Evolutionary conservation across 2,113 vertebrate genomes (phyloP).

Genomic region (Phodopus roborovskii): DNA sequence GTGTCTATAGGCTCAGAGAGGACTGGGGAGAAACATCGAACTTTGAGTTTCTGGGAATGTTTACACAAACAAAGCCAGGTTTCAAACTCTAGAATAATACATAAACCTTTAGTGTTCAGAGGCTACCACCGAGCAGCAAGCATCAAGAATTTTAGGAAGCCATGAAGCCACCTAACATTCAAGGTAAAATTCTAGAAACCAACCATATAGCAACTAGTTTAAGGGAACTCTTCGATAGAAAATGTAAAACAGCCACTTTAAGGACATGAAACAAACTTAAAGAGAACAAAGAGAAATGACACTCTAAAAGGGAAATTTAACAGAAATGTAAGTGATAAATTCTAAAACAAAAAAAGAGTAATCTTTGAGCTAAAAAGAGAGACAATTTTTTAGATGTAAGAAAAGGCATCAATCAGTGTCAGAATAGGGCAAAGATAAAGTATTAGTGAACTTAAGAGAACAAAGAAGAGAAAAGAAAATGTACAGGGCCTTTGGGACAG

Average conservation of each 20-base stretch:
- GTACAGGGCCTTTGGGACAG: neutral
- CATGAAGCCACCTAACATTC: neutral
- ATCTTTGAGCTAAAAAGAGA: neutral
- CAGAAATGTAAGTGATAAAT: neutral
- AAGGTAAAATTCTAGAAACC: neutral
- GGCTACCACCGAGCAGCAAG: neutral
- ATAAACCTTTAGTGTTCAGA: neutral
- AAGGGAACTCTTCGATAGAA: neutral
- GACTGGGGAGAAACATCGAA: neutral
- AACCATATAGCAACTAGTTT: neutral
- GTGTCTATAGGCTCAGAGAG: neutral
- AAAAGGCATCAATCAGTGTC: neutral
- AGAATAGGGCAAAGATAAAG: neutral
- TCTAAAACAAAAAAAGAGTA: neutral
- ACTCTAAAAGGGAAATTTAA: neutral
- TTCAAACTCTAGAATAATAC: neutral
- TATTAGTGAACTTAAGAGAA: neutral
- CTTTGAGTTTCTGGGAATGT: neutral
- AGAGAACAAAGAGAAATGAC: neutral
- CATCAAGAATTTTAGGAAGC: neutral
- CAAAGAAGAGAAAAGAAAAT: neutral
- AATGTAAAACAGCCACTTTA: neutral
- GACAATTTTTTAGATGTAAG: neutral
- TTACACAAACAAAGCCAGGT: neutral
- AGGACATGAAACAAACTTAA: neutral